Evolutionary conservation across 2,113 vertebrate species (phyloP), one percentile per base, ranked within the genome.

Genomic region (Calyptomena viridis): DNA sequence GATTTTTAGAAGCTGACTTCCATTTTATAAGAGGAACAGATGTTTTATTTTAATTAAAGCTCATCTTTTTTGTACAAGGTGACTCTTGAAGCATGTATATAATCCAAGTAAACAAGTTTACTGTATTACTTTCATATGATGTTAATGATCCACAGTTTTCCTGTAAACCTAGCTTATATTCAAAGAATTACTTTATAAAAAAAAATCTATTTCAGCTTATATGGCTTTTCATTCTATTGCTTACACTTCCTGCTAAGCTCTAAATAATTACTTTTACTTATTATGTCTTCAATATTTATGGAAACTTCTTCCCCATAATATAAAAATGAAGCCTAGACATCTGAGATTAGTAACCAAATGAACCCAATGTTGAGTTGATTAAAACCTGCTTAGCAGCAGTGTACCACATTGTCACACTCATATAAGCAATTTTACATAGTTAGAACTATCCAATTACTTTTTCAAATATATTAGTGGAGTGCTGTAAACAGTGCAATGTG

Each of bases 381-480:
- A 96, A 97, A 96, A 77, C 58, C 90, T 73, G 76, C 77, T 96
- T 95, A 90, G 66, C 66, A 86, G 63, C 56, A 90, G 44, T 31
- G 39, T 83, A 95, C 77, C 40, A 20, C 90, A 71, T 58, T 84
- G 84, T 74, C 87, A 83, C 80, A 93, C 52, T 95, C 42, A 4
- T 64, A 46, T 56, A 96, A 94, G 63, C 89, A 95, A 94, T 96
- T 96, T 96, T 73, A 85, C 91, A 68, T 85, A 69, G 60, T 82
- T 95, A 83, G 71, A 77, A 92, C 69, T 87, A 88, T 82, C 73
- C 75, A 97, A 97, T 97, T 97, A 96, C 91, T 97, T 97, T 90
- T 46, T 24, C 89, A 97, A 96, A 94, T 94, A 83, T 89, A 95
- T 96, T 91, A 97, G 88, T 39, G 66, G 91, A 97, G 74, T 2